These are phyloP conservation scores for Danaus melanippus DNA, from an alignment of 1,140 invertebrate genomes.

Conservation along the genomic window DNA sequence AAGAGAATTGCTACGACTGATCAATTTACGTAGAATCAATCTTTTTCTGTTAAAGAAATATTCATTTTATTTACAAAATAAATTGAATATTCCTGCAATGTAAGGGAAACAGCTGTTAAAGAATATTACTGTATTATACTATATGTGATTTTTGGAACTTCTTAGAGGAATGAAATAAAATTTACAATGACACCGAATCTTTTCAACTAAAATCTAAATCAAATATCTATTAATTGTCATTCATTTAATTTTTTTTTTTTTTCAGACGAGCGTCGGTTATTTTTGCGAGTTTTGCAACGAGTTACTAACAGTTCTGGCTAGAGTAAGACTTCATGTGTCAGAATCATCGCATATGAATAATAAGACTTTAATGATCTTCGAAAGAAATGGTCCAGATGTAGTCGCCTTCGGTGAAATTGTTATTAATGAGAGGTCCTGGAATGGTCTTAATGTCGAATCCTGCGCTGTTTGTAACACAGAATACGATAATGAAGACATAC, in stretches of 20 bases:
- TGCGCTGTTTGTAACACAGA: conserved; percentile 27
- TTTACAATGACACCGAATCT: no score
- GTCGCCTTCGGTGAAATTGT: conserved; percentile 19
- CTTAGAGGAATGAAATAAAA: no score
- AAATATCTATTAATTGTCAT: no score
- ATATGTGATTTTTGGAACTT: no score
- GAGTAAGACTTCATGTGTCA: conserved; percentile 23
- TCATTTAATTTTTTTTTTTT: not conserved
- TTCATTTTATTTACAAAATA: no score
- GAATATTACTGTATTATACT: no score
- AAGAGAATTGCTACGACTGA: no score
- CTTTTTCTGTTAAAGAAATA: no score
- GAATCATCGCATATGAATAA: conserved; percentile 16
- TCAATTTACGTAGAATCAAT: no score
- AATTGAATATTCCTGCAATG: no score
- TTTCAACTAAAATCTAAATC: no score
- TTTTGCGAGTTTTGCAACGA: conserved; percentile 31
- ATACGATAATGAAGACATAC: conserved; percentile 22
- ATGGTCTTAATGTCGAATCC: conserved; percentile 20
- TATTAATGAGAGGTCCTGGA: conserved; percentile 24
- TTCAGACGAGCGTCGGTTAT: conserved; percentile 30
- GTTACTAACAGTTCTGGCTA: conserved; percentile 18
- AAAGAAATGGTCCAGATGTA: conserved; percentile 11
- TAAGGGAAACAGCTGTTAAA: no score
- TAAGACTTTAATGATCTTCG: conserved; percentile 3